phyloP scores from a whole-genome alignment of 1,140 invertebrate genomes.

The Microplitis demolitor region DNA sequence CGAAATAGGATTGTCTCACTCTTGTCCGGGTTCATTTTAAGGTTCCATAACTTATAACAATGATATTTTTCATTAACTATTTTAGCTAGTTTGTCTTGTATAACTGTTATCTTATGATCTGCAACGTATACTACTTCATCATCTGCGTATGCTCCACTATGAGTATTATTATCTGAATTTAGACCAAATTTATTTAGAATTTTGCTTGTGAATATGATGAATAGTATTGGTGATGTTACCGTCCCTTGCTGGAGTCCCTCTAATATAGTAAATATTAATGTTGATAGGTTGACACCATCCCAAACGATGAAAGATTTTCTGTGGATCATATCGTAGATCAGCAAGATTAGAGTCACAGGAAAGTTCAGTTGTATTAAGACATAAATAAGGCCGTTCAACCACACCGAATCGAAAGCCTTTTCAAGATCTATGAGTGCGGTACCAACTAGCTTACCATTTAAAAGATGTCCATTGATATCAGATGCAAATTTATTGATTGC shows the following conservation, averaged over 20 bases:
- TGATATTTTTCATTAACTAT: conserved; percentile 1
- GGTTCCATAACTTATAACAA: conserved; percentile 16
- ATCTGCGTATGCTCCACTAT: conserved; percentile 15
- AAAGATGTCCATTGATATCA: neutral
- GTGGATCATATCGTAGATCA: conserved; percentile 8
- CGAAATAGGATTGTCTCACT: conserved; percentile 1
- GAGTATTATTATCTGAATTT: neutral
- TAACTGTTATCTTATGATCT: neutral
- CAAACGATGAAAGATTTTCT: neutral
- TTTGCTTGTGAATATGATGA: conserved; percentile 18
- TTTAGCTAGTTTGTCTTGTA: neutral
- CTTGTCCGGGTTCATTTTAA: conserved; percentile 5
- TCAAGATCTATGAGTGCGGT: conserved; percentile 2
- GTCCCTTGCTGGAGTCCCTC: conserved; percentile 24
- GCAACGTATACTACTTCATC: conserved; percentile 7
- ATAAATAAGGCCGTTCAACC: conserved; percentile 25
- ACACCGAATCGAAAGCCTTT: conserved; percentile 9
- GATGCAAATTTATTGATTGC: neutral
- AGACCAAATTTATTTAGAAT: conserved; percentile 14
- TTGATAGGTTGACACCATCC: neutral
- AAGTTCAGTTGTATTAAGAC: conserved; percentile 25
- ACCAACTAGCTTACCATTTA: neutral
- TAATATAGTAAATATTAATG: neutral
- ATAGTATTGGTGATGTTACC: conserved; percentile 16
- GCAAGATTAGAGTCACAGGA: neutral